Evolutionary conservation across 2,797 vertebrate genomes (phyloP).

Genomic region (Pterois miles): DNA sequence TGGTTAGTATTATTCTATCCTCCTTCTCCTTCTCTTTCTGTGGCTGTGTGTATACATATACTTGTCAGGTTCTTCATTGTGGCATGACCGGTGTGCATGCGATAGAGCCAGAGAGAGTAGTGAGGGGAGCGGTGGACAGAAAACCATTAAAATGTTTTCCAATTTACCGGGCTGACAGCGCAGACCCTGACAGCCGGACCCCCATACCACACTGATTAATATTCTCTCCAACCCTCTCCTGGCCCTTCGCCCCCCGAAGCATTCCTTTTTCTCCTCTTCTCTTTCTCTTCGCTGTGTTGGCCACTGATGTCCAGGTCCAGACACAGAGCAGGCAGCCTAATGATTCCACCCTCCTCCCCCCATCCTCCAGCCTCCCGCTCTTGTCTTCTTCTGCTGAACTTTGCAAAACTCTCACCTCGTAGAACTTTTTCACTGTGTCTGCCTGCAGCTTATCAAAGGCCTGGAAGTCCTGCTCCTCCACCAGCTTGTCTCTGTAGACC

Average conservation of each 20-base stretch:
- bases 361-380: constrained; percentile 1
- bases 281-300: constrained; percentile 59
- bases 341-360: constrained; percentile 41
- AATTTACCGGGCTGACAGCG: constrained; percentile 80
- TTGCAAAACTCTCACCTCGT: constrained; percentile 82
- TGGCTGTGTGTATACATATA: constrained; percentile 41
- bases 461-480: constrained; percentile 87
- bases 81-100: constrained; percentile 61
- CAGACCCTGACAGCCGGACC: constrained; percentile 75
- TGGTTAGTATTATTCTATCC: constrained; percentile 2
- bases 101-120: constrained; percentile 65
- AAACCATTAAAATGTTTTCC: constrained; percentile 85
- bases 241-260: neutral
- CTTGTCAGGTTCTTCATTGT: constrained; percentile 63
- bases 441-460: constrained; percentile 92
- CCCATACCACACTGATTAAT: constrained; percentile 74
- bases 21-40: neutral
- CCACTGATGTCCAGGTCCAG: constrained; percentile 70
- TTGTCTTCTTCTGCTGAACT: constrained; percentile 57
- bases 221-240: constrained; percentile 61
- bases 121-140: constrained; percentile 64
- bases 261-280: constrained; percentile 33
- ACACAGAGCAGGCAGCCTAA: constrained; percentile 70
- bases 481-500: constrained; percentile 94
- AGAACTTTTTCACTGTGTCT: constrained; percentile 89